These are phyloP conservation scores for Taeniopygia guttata DNA, from an alignment of 2,797 vertebrate genomes.

Conservation along the genomic window DNA sequence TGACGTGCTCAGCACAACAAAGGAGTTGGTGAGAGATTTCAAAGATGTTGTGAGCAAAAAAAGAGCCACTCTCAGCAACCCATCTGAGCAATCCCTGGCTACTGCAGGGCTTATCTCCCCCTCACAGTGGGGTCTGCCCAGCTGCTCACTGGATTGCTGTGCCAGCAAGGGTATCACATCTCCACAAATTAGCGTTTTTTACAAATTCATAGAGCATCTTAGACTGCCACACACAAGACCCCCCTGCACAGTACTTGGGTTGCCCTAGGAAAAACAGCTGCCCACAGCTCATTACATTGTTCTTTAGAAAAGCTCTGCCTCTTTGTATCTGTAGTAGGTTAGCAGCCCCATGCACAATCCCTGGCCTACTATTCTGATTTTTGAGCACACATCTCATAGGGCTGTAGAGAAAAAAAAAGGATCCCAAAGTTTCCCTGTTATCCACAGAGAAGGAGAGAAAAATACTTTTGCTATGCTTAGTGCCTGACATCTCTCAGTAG, in stretches of 20 bases:
- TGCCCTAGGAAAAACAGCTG: background rate
- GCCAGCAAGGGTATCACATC: background rate
- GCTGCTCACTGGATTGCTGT: background rate
- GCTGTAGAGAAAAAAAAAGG: background rate
- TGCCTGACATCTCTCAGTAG: background rate
- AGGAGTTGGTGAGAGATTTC: background rate
- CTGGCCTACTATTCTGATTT: background rate
- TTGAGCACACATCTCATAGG: background rate
- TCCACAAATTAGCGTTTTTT: background rate
- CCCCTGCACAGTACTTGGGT: background rate
- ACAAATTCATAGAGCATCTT: background rate
- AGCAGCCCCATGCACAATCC: background rate
- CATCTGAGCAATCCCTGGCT: background rate
- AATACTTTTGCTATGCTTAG: background rate
- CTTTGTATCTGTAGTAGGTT: background rate
- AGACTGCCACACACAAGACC: background rate
- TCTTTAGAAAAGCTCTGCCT: background rate
- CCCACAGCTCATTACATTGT: rapidly evolving
- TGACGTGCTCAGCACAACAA: background rate
- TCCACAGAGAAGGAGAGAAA: background rate
- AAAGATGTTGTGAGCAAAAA: background rate
- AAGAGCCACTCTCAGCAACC: background rate
- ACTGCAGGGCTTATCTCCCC: rapidly evolving
- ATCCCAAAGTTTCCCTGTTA: background rate
- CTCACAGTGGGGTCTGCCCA: rapidly evolving